These are phyloP conservation scores for Loripinus fragilis DNA, from an alignment of 2,888 invertebrate species.

Conservation along the genomic window DNA sequence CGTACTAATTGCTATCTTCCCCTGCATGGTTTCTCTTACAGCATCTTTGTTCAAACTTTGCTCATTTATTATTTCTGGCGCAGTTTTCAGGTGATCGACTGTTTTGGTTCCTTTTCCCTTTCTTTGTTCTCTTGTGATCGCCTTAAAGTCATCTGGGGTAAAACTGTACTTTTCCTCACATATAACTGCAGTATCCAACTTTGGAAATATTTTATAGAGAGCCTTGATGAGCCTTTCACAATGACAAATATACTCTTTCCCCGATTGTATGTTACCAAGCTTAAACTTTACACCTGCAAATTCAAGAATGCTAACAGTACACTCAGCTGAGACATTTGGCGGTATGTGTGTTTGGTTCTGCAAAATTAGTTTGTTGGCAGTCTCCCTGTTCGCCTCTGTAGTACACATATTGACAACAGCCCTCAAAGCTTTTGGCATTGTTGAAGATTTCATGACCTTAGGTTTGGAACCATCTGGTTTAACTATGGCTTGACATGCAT, in stretches of 20 bases:
- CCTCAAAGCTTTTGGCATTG: not conserved
- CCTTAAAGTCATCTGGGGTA: slow-evolving; percentile 3
- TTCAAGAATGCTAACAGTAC: not conserved
- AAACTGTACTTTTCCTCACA: not conserved
- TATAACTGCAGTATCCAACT: not conserved
- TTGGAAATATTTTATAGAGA: not conserved
- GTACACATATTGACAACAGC: not conserved
- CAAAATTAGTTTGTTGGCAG: not conserved
- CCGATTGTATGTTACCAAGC: not conserved
- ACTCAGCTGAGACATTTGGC: not conserved
- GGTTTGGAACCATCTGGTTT: slow-evolving; percentile 19
- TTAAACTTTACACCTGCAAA: slow-evolving; percentile 7
- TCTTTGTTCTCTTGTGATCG: not conserved
- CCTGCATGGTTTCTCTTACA: not conserved
- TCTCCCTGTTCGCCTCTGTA: not conserved
- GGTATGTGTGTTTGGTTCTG: not conserved
- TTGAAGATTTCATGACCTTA: slow-evolving; percentile 20
- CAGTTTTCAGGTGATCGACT: not conserved
- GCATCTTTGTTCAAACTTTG: not conserved
- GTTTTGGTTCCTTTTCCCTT: not conserved
- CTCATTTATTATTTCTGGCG: not conserved
- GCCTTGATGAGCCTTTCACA: not conserved
- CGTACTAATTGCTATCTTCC: not conserved
- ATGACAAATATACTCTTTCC: not conserved
- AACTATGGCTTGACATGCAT: slow-evolving; percentile 20